Conservation (phyloP, 2,888 invertebrate genomes). For the Erynnis tages region DNA sequence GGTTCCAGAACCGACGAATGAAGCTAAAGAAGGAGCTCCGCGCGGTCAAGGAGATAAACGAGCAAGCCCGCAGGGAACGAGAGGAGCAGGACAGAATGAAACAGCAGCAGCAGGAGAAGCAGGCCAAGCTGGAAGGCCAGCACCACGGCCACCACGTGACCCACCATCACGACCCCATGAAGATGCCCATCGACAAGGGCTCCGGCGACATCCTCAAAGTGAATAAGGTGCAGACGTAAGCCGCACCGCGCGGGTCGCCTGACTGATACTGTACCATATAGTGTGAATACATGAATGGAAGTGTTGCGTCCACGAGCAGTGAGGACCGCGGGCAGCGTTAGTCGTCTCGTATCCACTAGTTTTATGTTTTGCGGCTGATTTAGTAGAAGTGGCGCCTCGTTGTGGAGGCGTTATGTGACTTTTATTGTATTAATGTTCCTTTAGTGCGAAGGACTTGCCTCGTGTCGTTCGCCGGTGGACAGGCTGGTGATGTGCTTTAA, state of each 20-base stretch:
- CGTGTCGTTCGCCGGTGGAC: slow-evolving; percentile 72
- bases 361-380: slow-evolving; percentile 75
- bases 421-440: slow-evolving; percentile 75
- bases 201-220: slow-evolving; percentile 89
- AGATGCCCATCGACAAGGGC: slow-evolving; percentile 87
- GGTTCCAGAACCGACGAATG: slow-evolving; percentile 98
- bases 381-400: slow-evolving; percentile 55
- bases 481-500: slow-evolving; percentile 81
- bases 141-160: slow-evolving; percentile 87
- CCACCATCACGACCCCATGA: slow-evolving; percentile 88
- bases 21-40: slow-evolving; percentile 97
- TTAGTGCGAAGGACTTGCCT: slow-evolving; percentile 76
- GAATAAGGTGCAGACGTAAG: slow-evolving; percentile 90
- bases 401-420: slow-evolving; percentile 64
- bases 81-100: slow-evolving; percentile 96
- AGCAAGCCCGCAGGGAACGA: slow-evolving; percentile 93
- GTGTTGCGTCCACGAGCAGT: slow-evolving; percentile 74
- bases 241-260: slow-evolving; percentile 65
- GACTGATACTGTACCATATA: slow-evolving; percentile 81
- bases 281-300: slow-evolving; percentile 73
- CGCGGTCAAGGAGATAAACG: slow-evolving; percentile 97
- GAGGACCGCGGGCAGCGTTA: slow-evolving; percentile 66
- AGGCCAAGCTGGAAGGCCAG: slow-evolving; percentile 88
- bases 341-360: slow-evolving; percentile 79
- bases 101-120: slow-evolving; percentile 93